Base-by-base conservation (phyloP, 23 tunicate species). In the Ascidia mentula region DNA sequence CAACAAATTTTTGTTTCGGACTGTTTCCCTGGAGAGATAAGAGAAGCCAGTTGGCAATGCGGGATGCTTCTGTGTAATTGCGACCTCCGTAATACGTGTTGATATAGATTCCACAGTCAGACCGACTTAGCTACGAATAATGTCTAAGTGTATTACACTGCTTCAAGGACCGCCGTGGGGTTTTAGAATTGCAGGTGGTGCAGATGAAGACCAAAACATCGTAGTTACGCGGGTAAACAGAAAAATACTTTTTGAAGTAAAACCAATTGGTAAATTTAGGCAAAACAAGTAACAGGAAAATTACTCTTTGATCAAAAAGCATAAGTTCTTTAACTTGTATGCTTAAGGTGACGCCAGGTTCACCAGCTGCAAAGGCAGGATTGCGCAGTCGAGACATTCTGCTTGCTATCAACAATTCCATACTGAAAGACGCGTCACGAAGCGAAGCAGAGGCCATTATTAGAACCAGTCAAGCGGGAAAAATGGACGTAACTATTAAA, bases 111-210 rank as follows among this genome's bases (percentile, higher is more conserved):
- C 28, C 4, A 53, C 24, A 53, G 65, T 20, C 65, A 53, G 13
- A 26, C 22, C 1, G 7, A 5, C 13, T 53, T 53, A 6, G 65
- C 12, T 20, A 9, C 65, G 65, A 26, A 75, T 42, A 30, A 93
- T 93, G 98, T 80, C 93, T 18, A 84, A 80, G 35, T 80, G 80
- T 69, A 73, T 93, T 12, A 75, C 36, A 34, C 73, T 93, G 24
- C 40, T 33, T n/a, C 75, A 74, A 42, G 98, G 98, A 22, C 98
- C 98, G 5, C 98, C 98, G 0, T 93, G 98, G 98, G 98, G 98
- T 18, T 93, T 93, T 78, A 69, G 98, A 37, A 93, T 93, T 32
- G 31, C 86, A 24, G 98, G 98, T 6, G 91, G 90, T 18, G 98
- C 93, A 8, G 85, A 86, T 45, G 78, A 79, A 24, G 82, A 88